These are phyloP conservation scores for Vidua macroura DNA, from an alignment of 2,113 vertebrate species.

Conservation along the genomic window DNA sequence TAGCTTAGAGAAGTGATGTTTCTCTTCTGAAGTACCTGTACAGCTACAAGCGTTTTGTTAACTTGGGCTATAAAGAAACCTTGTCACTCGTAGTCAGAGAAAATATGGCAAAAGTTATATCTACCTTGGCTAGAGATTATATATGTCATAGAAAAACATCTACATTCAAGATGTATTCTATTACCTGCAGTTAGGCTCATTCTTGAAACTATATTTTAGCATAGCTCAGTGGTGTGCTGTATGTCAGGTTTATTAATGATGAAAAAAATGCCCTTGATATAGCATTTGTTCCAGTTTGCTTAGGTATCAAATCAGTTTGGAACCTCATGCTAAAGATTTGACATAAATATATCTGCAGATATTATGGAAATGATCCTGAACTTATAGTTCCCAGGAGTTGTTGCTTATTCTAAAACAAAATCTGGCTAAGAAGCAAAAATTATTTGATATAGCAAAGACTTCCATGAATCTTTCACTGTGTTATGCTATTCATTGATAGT, in stretches of 20 bases:
- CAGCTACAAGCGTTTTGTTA: not conserved
- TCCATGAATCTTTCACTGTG: not conserved
- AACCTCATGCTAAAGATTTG: not conserved
- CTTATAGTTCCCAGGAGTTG: not conserved
- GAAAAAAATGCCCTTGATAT: not conserved
- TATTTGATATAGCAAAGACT: not conserved
- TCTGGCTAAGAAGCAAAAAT: not conserved
- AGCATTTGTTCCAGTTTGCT: constrained; percentile 7
- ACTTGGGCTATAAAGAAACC: constrained; percentile 4
- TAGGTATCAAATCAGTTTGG: not conserved
- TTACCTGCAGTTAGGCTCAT: constrained; percentile 1
- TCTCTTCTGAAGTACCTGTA: constrained; percentile 16
- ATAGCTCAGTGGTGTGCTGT: not conserved
- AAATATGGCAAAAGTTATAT: constrained; percentile 9
- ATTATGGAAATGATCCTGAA: not conserved
- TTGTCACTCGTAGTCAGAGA: not conserved
- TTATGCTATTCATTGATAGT: not conserved
- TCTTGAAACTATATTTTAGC: not conserved
- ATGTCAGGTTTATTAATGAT: not conserved
- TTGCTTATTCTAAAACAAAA: not conserved
- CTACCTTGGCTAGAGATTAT: not conserved
- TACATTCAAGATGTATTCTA: not conserved
- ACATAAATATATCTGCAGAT: not conserved
- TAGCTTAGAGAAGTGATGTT: not conserved
- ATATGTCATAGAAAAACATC: not conserved